A percentile compares a stretch with the other conserved stretches of the same genome.
Evolutionary conservation across 2,113 vertebrate genomes (phyloP).

Genomic region (Ancistrus triradiatus): DNA sequence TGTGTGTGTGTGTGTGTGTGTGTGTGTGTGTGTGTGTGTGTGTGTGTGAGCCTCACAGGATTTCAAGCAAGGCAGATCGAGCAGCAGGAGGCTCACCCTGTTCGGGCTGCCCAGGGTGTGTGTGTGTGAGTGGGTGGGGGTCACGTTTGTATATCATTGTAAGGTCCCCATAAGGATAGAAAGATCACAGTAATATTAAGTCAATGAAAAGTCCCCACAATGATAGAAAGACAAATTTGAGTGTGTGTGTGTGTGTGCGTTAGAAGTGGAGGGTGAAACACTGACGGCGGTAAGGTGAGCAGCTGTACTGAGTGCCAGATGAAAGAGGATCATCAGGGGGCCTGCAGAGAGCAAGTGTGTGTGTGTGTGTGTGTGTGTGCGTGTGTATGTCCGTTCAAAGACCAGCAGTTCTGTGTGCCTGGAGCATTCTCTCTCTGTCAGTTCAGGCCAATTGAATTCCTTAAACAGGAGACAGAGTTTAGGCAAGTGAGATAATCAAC

Average conservation of each 20-base stretch:
- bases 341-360: slow-evolving; percentile 31
- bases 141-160: not conserved
- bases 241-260: slow-evolving; percentile 2
- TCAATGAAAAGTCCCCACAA: no score
- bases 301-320: slow-evolving; percentile 64
- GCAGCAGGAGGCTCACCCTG: slow-evolving; percentile 5
- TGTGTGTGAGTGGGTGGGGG: no score
- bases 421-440: slow-evolving; percentile 52
- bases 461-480: slow-evolving; percentile 63
- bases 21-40: slow-evolving; percentile 30
- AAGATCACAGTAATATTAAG: no score
- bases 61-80: slow-evolving; percentile 38
- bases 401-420: slow-evolving; percentile 47
- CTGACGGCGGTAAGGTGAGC: slow-evolving; percentile 70
- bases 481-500: slow-evolving; percentile 68
- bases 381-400: slow-evolving; percentile 42
- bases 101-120: not conserved
- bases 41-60: slow-evolving; percentile 33
- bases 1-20: slow-evolving; percentile 15
- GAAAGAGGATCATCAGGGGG: slow-evolving; percentile 63
- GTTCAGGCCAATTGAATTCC: slow-evolving; percentile 63
- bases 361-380: slow-evolving; percentile 36
- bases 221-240: no score
- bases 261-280: slow-evolving; percentile 53
- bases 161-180: no score